phyloP scores from a whole-genome alignment of 2,797 vertebrate genomes.

The Lagodon rhomboides region DNA sequence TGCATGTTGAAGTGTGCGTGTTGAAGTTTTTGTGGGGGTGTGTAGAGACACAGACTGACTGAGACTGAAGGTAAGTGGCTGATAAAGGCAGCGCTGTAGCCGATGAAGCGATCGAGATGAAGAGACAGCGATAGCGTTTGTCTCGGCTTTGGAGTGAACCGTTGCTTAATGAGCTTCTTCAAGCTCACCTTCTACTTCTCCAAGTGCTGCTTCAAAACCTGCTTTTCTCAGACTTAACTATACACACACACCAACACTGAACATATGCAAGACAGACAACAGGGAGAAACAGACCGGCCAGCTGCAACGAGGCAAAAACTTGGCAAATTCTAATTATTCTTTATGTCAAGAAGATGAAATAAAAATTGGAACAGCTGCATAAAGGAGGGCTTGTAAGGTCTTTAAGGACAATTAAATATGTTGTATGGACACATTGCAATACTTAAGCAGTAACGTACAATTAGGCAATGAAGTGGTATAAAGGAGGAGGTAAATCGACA shows the following conservation, averaged over 20 bases:
- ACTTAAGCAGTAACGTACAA: too few species aligned
- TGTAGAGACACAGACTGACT: conserved; percentile 11
- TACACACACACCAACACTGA: background rate
- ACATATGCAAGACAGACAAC: background rate
- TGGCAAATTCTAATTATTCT: background rate
- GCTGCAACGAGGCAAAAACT: background rate
- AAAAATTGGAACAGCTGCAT: background rate
- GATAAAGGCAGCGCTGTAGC: conserved; percentile 25
- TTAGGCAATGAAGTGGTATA: background rate
- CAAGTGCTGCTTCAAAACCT: conserved; percentile 7
- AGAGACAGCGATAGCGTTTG: conserved; percentile 20
- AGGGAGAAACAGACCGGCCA: background rate
- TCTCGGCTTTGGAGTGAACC: conserved; percentile 26
- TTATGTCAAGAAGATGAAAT: background rate
- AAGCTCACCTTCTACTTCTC: conserved; percentile 18
- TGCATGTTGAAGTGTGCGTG: background rate
- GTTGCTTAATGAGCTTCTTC: conserved; percentile 37
- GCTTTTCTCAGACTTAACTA: background rate
- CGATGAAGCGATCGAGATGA: conserved; percentile 32
- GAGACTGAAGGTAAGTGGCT: conserved; percentile 32
- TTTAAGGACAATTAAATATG: background rate
- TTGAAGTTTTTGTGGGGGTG: background rate
- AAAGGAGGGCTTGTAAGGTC: background rate
- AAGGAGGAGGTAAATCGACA: background rate
- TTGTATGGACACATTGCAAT: background rate